Percentiles rank a stretch among this genome's conserved stretches.
These are phyloP conservation scores for Petroica traversi DNA, from an alignment of 2,113 vertebrate genomes.

Conservation along the genomic window DNA sequence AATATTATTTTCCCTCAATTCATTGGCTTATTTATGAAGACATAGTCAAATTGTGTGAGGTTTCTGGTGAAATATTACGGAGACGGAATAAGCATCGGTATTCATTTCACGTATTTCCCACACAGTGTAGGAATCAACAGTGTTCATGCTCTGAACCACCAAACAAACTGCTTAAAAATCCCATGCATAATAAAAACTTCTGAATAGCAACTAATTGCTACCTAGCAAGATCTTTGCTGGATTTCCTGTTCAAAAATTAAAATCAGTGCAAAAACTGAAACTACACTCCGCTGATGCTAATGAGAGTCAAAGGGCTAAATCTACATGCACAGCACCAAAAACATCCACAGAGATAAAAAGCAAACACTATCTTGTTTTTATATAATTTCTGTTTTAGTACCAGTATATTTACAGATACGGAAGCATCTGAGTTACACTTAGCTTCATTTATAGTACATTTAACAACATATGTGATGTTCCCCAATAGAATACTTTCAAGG, in stretches of 20 bases:
- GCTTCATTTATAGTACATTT: neutral
- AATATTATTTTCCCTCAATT: neutral
- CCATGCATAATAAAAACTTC: neutral
- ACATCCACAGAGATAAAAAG: neutral
- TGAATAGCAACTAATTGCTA: neutral
- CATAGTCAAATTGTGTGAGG: neutral
- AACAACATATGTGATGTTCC: neutral
- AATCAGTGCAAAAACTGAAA: neutral
- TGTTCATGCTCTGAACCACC: neutral
- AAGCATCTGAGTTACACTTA: neutral
- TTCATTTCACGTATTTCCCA: neutral
- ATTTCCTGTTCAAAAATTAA: neutral
- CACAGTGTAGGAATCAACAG: neutral
- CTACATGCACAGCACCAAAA: neutral
- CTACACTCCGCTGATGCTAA: neutral
- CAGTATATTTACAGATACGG: neutral
- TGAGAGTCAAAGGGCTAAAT: neutral
- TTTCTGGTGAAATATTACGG: neutral
- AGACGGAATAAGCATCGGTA: neutral
- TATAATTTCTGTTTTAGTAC: neutral
- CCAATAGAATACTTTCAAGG: neutral
- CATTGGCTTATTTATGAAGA: neutral
- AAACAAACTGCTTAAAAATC: neutral
- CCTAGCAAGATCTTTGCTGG: neutral
- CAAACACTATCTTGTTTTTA: neutral